Percentiles rank a stretch among this genome's conserved stretches.
Evolutionary conservation across 1,140 invertebrate genomes (phyloP).

Genomic region (Papilio polytes): DNA sequence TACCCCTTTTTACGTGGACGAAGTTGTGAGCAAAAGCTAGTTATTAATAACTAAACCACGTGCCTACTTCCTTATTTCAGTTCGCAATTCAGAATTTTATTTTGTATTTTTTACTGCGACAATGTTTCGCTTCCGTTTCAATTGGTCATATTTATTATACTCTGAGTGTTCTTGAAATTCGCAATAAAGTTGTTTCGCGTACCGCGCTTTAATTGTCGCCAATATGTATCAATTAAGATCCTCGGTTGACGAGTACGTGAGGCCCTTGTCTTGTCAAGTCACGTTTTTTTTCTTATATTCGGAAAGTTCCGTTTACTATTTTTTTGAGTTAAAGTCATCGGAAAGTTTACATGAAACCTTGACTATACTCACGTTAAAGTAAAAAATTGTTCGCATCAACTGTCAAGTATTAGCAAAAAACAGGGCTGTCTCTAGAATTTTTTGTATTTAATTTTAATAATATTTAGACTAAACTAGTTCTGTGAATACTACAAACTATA

Average conservation of each 20-base stretch:
- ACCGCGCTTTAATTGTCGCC: conserved; percentile 59
- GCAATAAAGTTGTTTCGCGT: conserved; percentile 45
- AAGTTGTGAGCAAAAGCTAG: no score
- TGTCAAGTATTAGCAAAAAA: not conserved
- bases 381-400: not conserved
- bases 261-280: not conserved
- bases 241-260: conserved; percentile 42
- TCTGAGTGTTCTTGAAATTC: conserved; percentile 41
- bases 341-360: not conserved
- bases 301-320: not conserved
- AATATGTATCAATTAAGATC: conserved; percentile 71
- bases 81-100: not conserved
- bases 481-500: not conserved
- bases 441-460: not conserved
- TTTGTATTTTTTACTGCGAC: not conserved
- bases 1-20: no score
- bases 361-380: not conserved
- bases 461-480: not conserved
- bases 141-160: conserved; percentile 5
- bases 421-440: not conserved
- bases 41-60: no score
- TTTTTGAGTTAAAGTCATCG: not conserved
- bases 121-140: conserved; percentile 8
- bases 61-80: not conserved
- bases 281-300: not conserved